Evolutionary conservation across 2,888 invertebrate species (phyloP), one percentile per base, ranked within the genome.

Genomic region (Trachelus troglodyta): DNA sequence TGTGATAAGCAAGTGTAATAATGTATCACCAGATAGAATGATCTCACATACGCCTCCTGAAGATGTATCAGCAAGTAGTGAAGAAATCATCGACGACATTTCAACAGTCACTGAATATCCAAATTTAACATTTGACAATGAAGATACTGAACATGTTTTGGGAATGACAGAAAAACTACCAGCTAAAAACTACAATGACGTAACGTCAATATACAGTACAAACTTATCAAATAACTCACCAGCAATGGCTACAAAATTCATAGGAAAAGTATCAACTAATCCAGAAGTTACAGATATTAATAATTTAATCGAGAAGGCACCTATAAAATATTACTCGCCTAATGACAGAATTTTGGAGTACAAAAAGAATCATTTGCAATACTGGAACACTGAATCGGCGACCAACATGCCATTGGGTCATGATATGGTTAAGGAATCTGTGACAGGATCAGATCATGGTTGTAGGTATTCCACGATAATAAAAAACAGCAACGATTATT

Each of bases 291-390:
- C 31, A 33, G 12, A 31, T 71, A 11, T 6, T 33, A 11, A 71
- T 71, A 31, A 30, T 11, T 33, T 4, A 33, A 31, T 71, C 4
- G 83, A 83, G 11, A 80, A 80, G 35, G 35, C 73, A 23, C 85
- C 88, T 3, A 88, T 81, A 33, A 84, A 85, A 76, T 87, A 88
- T 83, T 88, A 86, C 74, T 86, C 87, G 0, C 86, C 85, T 1
- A 77, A 80, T 4, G 85, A 85, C 78, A 79, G 85, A 75, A 75
- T 84, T 33, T 34, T 86, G 11, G 80, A 86, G 6, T 87, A 88
- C 69, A 80, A 82, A 37, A 86, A 86, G 78, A 85, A 85, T 73
- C 82, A 83, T 79, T 33, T 71, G 56, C 56, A 23, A 56, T 0
- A 56, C 56, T 56, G 23, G 31, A 56, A 34, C 23, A 30, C 31